phyloP scores from a whole-genome alignment of 1,140 invertebrate species.

The Argopecten irradians region DNA sequence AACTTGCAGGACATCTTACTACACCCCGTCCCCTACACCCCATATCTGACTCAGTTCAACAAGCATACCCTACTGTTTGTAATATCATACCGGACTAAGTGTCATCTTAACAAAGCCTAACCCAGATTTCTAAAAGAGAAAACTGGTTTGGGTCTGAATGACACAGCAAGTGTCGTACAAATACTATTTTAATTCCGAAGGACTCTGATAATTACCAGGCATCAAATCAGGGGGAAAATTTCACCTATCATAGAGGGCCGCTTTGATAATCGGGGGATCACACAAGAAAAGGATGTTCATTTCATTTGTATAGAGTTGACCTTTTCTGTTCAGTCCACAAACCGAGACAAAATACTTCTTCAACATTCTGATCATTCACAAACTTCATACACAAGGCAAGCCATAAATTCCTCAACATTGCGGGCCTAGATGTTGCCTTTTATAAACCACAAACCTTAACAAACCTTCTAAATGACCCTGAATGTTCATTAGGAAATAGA shows the following conservation, averaged over 20 bases:
- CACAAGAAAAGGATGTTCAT: background rate
- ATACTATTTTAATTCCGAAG: background rate
- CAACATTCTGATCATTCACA: background rate
- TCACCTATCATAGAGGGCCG: background rate
- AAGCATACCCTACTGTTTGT: background rate
- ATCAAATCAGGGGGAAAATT: background rate
- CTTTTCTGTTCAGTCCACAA: background rate
- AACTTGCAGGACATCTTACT: too few relatives aligned
- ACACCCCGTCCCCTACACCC: background rate
- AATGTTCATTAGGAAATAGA: too few relatives aligned
- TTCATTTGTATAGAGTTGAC: background rate
- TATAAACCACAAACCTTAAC: too few relatives aligned
- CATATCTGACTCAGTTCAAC: background rate
- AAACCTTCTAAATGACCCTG: too few relatives aligned
- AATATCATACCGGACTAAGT: background rate
- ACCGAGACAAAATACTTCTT: background rate
- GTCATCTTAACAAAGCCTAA: background rate
- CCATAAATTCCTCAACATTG: too few relatives aligned
- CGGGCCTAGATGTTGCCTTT: too few relatives aligned
- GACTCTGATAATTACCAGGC: background rate
- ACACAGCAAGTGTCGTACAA: conserved; percentile 1
- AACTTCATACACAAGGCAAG: background rate
- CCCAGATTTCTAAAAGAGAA: background rate
- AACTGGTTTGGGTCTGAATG: background rate
- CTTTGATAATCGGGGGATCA: background rate